Evolutionary conservation across 1,140 invertebrate genomes (phyloP).

Genomic region (Zeugodacus cucurbitae): DNA sequence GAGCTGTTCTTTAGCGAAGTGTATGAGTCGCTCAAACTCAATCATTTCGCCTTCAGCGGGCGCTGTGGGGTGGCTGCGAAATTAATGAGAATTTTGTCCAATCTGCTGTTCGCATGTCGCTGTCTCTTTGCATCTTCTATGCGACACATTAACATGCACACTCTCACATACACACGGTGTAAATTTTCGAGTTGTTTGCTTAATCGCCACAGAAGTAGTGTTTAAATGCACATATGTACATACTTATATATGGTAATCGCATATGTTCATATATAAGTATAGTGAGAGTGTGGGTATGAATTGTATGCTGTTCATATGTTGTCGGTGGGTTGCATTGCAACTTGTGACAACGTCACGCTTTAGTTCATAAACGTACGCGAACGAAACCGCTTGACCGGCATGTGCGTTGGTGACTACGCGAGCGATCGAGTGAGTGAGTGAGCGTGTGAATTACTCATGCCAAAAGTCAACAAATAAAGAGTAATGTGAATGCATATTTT

Average conservation of each 20-base stretch:
- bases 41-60: neutral
- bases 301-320: neutral
- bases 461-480: neutral
- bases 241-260: neutral
- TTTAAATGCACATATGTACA: neutral
- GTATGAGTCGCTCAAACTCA: neutral
- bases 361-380: conserved; percentile 44
- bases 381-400: neutral
- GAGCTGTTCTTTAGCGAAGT: neutral
- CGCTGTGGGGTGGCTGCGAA: neutral
- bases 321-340: conserved; percentile 43
- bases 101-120: neutral
- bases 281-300: neutral
- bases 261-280: neutral
- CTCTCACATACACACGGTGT: neutral
- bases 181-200: neutral
- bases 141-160: neutral
- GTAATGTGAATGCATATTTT: neutral
- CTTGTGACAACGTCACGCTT: conserved; percentile 42
- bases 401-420: neutral
- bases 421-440: neutral
- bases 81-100: conserved; percentile 25
- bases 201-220: neutral
- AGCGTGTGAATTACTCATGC: neutral
- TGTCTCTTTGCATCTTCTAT: conserved; percentile 23